phyloP scores from a whole-genome alignment of 2,113 vertebrate genomes.

The Hippocampus mohnikei region DNA sequence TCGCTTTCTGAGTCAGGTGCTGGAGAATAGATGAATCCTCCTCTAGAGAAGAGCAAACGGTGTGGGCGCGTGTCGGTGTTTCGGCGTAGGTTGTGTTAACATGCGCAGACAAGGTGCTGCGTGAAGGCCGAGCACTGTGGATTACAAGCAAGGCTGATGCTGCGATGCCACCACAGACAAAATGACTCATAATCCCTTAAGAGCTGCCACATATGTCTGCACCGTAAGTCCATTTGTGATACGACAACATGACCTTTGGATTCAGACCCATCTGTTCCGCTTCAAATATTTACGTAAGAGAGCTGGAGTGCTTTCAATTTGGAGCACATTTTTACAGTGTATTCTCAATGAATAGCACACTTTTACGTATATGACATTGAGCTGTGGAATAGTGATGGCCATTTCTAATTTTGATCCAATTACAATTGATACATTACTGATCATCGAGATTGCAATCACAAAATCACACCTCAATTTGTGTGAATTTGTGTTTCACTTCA shows the following conservation, averaged over 20 bases:
- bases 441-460: background rate
- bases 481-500: background rate
- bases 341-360: slow-evolving; percentile 13
- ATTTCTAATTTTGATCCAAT: background rate
- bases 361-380: background rate
- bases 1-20: slow-evolving; percentile 81
- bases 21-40: slow-evolving; percentile 75
- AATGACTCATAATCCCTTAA: slow-evolving; percentile 67
- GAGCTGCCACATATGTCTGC: slow-evolving; percentile 53
- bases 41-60: slow-evolving; percentile 81
- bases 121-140: slow-evolving; percentile 68
- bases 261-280: slow-evolving; percentile 52
- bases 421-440: background rate
- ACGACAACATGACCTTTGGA: slow-evolving; percentile 62
- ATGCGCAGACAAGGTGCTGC: slow-evolving; percentile 70
- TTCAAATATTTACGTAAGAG: slow-evolving; percentile 39
- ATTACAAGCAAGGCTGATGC: slow-evolving; percentile 73
- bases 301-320: slow-evolving; percentile 19
- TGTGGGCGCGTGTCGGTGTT: slow-evolving; percentile 63
- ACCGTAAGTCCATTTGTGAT: slow-evolving; percentile 57
- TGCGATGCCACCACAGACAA: slow-evolving; percentile 47
- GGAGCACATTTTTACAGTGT: slow-evolving; percentile 22
- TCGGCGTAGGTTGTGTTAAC: slow-evolving; percentile 68
- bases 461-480: no score
- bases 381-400: background rate